Base-by-base conservation (phyloP, 2,797 vertebrate species). In the Micromesistius poutassou region DNA sequence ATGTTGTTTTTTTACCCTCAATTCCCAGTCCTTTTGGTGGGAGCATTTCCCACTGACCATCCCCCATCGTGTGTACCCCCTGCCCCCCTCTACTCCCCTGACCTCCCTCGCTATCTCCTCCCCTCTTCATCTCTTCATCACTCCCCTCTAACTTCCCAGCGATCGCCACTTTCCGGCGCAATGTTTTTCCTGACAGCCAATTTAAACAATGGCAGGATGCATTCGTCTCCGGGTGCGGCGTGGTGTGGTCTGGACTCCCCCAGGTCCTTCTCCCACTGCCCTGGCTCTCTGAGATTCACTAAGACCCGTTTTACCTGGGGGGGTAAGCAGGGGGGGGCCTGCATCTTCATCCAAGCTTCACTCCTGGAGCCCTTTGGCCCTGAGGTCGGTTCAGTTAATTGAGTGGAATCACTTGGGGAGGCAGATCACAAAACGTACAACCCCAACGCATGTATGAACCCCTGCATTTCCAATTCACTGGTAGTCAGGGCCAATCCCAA, bases 131-230 rank as follows among this genome's bases (percentile, higher is more conserved):
- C 85, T 75, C 85, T 88, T 80, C 79, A 80, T 92, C 88, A 84
- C 80, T 76, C 70, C 22, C 79, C 76, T 82, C 79, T 72, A 87
- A 87, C 87, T 85, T 89, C 79, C 78, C 80, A 76, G 82, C 86
- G 74, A 87, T 84, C 77, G 75, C 78, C 68, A 78, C 78, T 84
- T 86, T 80, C 76, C 75, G 84, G 30, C 74, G 66, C 88, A 88
- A 84, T 83, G 82, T 88, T 89, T 91, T 89, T 91, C 88, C 74
- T 81, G 86, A 92, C 89, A 91, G 86, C 84, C 90, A 92, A 93
- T 93, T 93, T 91, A 91, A 80, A 85, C 81, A 81, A 79, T 88
- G 89, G 90, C 88, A 90, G 88, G 86, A 84, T n/a, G 46, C 88
- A 93, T 93, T 88, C 85, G 89, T 92, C 88, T 92, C 87, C 78